A percentile compares a stretch with the other conserved stretches of the same genome.
Conservation (phyloP, 2,888 invertebrate genomes). For the Drosophila subsilvestris region DNA sequence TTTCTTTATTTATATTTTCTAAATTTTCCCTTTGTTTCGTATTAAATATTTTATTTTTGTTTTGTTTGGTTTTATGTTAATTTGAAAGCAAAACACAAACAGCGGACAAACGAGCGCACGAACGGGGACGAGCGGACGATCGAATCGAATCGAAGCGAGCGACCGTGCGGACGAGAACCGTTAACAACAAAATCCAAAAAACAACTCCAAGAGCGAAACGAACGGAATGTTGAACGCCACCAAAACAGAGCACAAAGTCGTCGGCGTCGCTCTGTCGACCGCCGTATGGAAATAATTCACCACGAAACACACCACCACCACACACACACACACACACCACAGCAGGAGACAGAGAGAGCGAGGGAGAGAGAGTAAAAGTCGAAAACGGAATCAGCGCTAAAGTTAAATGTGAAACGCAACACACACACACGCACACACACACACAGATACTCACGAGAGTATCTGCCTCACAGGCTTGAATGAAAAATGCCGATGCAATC, state of each 20-base stretch:
- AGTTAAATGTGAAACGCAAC: conserved; percentile 65
- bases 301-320: conserved; percentile 50
- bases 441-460: conserved; percentile 9
- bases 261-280: conserved; percentile 59
- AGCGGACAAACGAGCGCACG: conserved; percentile 24
- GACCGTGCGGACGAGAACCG: conserved; percentile 75
- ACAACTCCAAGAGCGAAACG: conserved; percentile 68
- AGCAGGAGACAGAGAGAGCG: background rate
- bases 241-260: background rate
- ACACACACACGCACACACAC: conserved; percentile 41
- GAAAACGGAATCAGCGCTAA: conserved; percentile 74
- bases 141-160: conserved; percentile 35
- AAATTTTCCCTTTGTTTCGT: conserved; percentile 19
- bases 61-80: conserved; percentile 24
- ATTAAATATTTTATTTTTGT: too few species aligned
- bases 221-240: conserved; percentile 22
- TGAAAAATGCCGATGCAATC: conserved; percentile 82
- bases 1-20: conserved; percentile 29
- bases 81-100: conserved; percentile 52
- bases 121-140: conserved; percentile 26
- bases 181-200: conserved; percentile 83
- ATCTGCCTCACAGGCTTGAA: conserved; percentile 62
- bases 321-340: conserved; percentile 4
- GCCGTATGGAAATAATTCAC: conserved; percentile 48
- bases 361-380: conserved; percentile 44